A percentile compares a stretch with the other conserved stretches of the same genome.
These are phyloP conservation scores for Drosophila equinoxialis DNA, from an alignment of 1,140 invertebrate genomes.

Conservation along the genomic window DNA sequence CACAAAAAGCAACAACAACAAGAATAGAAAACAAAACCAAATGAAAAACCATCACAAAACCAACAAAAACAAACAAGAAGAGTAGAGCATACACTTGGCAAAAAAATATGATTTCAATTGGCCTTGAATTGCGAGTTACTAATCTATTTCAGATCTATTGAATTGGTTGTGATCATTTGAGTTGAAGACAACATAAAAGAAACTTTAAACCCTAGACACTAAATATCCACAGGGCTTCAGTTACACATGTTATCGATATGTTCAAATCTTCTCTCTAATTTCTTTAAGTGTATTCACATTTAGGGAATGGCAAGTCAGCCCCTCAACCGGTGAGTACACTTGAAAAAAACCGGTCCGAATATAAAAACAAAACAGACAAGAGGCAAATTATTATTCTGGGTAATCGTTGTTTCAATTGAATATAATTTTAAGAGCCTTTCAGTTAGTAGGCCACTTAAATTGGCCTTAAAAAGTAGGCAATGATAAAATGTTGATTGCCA, in stretches of 20 bases:
- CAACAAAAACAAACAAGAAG: neutral
- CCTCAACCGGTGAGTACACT: neutral
- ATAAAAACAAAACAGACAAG: too few species aligned
- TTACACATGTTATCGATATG: too few species aligned
- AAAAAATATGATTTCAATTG: neutral
- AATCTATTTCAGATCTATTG: neutral
- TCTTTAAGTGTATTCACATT: neutral
- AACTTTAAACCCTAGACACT: too few species aligned
- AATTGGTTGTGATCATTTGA: too few species aligned
- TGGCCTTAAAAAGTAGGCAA: neutral
- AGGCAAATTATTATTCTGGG: too few species aligned
- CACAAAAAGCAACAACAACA: neutral
- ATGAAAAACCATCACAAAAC: slow-evolving; percentile 5
- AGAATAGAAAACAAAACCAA: neutral
- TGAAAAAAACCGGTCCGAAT: neutral
- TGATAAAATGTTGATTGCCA: neutral
- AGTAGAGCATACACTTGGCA: slow-evolving; percentile 3
- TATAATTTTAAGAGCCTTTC: too few species aligned
- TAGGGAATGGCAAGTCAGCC: neutral
- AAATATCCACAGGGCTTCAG: too few species aligned
- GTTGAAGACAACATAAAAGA: too few species aligned
- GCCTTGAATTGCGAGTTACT: neutral
- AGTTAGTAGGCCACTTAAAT: too few species aligned
- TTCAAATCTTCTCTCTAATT: neutral
- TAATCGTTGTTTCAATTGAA: too few species aligned